Percentiles rank a stretch among this genome's conserved stretches.
phyloP scores from a whole-genome alignment of 1,140 invertebrate genomes.

The Oppia nitens region DNA sequence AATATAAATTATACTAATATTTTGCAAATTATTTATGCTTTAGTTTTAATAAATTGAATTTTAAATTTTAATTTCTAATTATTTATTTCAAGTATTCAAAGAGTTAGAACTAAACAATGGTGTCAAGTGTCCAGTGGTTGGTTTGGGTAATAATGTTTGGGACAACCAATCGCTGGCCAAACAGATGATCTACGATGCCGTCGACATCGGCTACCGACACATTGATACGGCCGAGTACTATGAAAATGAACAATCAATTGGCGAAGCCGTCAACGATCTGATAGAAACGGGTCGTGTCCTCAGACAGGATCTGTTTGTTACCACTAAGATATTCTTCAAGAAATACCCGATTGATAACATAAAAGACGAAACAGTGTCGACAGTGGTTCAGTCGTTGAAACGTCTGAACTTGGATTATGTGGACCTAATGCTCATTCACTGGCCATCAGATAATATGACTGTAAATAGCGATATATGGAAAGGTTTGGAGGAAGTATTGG shows the following conservation, averaged over 20 bases:
- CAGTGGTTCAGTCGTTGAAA: constrained; percentile 44
- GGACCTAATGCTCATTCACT: constrained; percentile 66
- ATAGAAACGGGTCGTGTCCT: constrained; percentile 50
- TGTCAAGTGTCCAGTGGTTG: constrained; percentile 18
- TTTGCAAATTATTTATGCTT: no score
- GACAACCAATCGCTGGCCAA: background rate
- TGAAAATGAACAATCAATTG: constrained; percentile 67
- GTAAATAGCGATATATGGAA: constrained; percentile 48
- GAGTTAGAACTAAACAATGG: constrained; percentile 16
- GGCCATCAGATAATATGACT: constrained; percentile 51
- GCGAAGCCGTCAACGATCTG: constrained; percentile 49
- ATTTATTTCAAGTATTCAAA: no score
- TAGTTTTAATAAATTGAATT: no score
- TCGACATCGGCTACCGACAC: constrained; percentile 67
- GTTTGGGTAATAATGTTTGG: constrained; percentile 14
- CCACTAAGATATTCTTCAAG: constrained; percentile 49
- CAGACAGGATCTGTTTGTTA: constrained; percentile 66
- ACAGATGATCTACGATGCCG: constrained; percentile 46
- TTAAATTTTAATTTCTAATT: no score
- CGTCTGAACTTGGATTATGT: constrained; percentile 54
- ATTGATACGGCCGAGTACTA: constrained; percentile 77
- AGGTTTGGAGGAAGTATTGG: constrained; percentile 22
- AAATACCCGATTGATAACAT: constrained; percentile 50
- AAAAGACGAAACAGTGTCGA: constrained; percentile 43
- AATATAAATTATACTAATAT: no score